Conservation (phyloP, 2,113 vertebrate species). For the Sylvilagus bachmani region DNA sequence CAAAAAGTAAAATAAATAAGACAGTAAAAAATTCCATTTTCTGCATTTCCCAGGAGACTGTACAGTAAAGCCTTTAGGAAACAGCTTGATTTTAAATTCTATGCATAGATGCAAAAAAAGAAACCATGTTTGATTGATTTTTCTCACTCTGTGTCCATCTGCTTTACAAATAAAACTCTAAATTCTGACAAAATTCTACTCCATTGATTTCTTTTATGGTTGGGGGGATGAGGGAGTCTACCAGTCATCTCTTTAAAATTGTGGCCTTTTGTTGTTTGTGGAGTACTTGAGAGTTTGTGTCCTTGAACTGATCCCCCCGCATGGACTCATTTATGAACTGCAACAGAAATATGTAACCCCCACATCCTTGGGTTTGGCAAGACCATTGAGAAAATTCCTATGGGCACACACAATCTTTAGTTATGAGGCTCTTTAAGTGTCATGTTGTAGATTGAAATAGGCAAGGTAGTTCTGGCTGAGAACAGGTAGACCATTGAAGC, state of each 20-base stretch:
- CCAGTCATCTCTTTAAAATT: constrained; percentile 49
- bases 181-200: background rate
- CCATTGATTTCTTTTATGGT: constrained; percentile 41
- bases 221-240: background rate
- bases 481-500: background rate
- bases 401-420: background rate
- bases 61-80: background rate
- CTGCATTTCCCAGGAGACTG: constrained; percentile 30
- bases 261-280: background rate
- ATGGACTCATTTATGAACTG: background rate
- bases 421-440: background rate
- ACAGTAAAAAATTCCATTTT: background rate
- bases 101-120: constrained; percentile 40
- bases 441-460: constrained; percentile 24
- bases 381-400: background rate
- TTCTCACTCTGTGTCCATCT: background rate
- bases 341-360: background rate
- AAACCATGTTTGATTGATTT: constrained; percentile 43
- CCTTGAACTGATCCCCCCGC: constrained; percentile 27
- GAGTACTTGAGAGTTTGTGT: constrained; percentile 1
- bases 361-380: background rate
- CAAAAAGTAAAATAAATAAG: constrained; percentile 53
- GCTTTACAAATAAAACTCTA: constrained; percentile 33
- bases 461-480: background rate
- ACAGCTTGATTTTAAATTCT: constrained; percentile 65